A percentile compares a stretch with the other conserved stretches of the same genome.
Conservation (phyloP, 2,113 vertebrate species). For the Eulacestoma nigropectus region DNA sequence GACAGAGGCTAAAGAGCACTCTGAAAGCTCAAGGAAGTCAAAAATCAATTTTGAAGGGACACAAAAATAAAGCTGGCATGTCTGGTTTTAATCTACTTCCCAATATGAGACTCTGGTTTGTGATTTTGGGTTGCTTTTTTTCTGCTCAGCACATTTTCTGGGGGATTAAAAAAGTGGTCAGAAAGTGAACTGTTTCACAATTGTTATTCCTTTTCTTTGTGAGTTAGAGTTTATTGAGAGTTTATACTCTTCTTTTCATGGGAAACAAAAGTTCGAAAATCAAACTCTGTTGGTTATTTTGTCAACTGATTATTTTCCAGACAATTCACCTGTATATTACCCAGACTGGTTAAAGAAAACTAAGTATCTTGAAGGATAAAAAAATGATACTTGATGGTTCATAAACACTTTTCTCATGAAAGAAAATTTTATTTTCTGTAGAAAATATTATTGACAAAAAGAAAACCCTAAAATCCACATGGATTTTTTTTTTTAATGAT, state of each 20-base stretch:
- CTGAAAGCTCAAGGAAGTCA: background rate
- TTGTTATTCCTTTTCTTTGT: background rate
- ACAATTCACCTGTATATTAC: background rate
- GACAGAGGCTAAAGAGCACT: background rate
- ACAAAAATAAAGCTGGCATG: slow-evolving; percentile 3
- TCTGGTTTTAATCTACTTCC: slow-evolving; percentile 47
- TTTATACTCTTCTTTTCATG: background rate
- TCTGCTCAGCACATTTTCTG: slow-evolving; percentile 43
- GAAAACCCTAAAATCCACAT: background rate
- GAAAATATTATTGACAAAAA: background rate
- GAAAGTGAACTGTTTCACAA: background rate
- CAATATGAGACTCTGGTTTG: background rate
- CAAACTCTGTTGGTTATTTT: background rate
- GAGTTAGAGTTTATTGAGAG: background rate
- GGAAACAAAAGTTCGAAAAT: background rate
- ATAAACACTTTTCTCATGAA: background rate
- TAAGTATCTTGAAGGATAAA: background rate
- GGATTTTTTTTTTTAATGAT: background rate
- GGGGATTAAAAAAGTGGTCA: background rate
- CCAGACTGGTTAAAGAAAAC: background rate
- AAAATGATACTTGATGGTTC: background rate
- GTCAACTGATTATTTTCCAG: background rate
- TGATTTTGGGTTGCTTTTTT: slow-evolving; percentile 21
- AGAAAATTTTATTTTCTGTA: background rate
- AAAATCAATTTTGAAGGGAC: background rate